phyloP scores from a whole-genome alignment of 1,140 invertebrate species.

The Euura lappo region DNA sequence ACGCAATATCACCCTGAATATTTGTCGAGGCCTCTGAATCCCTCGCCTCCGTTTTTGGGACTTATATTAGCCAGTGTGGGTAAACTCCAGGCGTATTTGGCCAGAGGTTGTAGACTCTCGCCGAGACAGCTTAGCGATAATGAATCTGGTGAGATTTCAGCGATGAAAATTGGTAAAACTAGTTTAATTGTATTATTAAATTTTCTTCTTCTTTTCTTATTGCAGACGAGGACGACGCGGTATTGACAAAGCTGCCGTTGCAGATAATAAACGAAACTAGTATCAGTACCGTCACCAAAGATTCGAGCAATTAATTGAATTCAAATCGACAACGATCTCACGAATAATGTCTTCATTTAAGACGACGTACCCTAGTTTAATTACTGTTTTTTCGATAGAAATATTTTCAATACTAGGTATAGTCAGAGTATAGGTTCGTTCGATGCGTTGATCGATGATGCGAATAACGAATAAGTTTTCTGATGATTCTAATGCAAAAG shows the following conservation, averaged over 20 bases:
- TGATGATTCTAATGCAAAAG: too few relatives aligned
- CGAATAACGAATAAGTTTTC: too few relatives aligned
- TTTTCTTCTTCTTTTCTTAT: neutral
- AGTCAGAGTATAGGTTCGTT: too few relatives aligned
- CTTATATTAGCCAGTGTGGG: slow-evolving; percentile 86
- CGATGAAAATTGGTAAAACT: neutral
- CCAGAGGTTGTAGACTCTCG: slow-evolving; percentile 72
- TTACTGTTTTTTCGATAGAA: too few relatives aligned
- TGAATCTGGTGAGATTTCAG: slow-evolving; percentile 65
- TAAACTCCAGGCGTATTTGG: slow-evolving; percentile 74
- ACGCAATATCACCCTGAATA: slow-evolving; percentile 99
- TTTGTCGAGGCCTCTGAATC: slow-evolving; percentile 89
- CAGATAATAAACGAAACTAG: neutral
- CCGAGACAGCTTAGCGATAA: slow-evolving; percentile 72
- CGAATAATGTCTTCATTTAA: too few relatives aligned
- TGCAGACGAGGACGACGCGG: neutral
- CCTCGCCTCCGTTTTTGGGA: slow-evolving; percentile 95
- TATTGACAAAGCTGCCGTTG: neutral
- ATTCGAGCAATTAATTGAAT: neutral
- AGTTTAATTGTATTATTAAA: neutral
- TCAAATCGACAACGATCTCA: too few relatives aligned
- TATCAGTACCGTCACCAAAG: neutral
- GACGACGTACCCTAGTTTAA: too few relatives aligned
- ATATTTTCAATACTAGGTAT: too few relatives aligned
- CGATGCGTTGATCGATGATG: too few relatives aligned